Conservation (phyloP, 2,888 invertebrate species). For the Tetrapedia diversipes region DNA sequence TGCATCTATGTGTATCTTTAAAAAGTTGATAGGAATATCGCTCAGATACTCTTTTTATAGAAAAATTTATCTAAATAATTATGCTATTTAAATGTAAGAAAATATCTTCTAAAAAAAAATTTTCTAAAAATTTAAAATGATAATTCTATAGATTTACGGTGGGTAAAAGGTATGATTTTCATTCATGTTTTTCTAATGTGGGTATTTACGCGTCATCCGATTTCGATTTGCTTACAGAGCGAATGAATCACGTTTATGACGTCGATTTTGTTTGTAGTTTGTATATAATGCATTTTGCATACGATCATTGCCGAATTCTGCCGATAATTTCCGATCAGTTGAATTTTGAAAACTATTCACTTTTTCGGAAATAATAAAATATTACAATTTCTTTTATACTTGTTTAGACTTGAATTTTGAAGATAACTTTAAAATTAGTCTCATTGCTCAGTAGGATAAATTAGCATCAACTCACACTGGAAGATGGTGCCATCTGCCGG, state of each 20-base stretch:
- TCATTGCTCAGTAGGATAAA: constrained; percentile 21
- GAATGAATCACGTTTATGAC: constrained; percentile 13
- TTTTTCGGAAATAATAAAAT: not conserved
- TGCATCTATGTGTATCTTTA: too few species aligned
- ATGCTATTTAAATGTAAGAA: too few species aligned
- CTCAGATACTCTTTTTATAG: too few species aligned
- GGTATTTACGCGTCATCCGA: too few species aligned
- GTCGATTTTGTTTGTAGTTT: constrained; percentile 7
- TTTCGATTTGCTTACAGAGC: constrained; percentile 31
- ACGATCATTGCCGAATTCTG: not conserved
- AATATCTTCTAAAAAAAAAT: too few species aligned
- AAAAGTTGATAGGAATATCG: too few species aligned
- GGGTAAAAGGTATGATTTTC: too few species aligned
- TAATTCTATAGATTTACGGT: too few species aligned
- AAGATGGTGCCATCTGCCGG: constrained; percentile 36
- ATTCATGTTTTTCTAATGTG: too few species aligned
- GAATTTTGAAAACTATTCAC: not conserved
- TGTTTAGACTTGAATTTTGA: not conserved
- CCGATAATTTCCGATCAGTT: constrained; percentile 21
- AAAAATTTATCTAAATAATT: too few species aligned
- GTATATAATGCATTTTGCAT: constrained; percentile 17
- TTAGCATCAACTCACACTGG: constrained; percentile 10
- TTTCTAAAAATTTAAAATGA: too few species aligned
- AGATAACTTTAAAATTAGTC: not conserved
- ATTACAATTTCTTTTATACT: too few species aligned